These are phyloP conservation scores for Rhodeus uyekii DNA, from an alignment of 2,797 vertebrate species.

Conservation along the genomic window DNA sequence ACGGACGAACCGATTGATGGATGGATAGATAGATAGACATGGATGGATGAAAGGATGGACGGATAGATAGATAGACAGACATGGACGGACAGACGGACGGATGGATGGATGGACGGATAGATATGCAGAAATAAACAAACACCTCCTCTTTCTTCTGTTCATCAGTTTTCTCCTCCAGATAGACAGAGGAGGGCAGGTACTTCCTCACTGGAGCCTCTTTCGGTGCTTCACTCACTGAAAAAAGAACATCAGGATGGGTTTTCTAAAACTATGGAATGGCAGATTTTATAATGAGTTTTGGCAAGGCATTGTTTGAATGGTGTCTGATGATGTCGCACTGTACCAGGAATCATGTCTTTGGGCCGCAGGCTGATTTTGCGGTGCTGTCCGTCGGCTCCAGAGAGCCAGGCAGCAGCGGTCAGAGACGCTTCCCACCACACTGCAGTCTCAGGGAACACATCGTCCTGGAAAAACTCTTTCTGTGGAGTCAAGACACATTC, in stretches of 20 bases:
- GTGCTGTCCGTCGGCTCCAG: slow-evolving; percentile 78
- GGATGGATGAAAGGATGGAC: neutral
- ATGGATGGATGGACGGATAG: slow-evolving; percentile 16
- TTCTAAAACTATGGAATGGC: neutral
- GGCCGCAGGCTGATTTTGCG: slow-evolving; percentile 82
- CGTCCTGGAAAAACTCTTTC: slow-evolving; percentile 99
- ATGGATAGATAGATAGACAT: neutral
- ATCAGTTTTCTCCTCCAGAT: slow-evolving; percentile 92
- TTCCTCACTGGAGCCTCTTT: slow-evolving; percentile 85
- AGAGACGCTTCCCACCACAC: slow-evolving; percentile 86
- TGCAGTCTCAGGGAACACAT: slow-evolving; percentile 83
- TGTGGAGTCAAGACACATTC: slow-evolving; percentile 58
- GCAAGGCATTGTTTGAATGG: neutral
- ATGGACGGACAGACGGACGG: neutral
- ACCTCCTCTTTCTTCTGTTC: slow-evolving; percentile 99
- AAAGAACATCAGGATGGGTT: neutral
- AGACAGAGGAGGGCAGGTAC: slow-evolving; percentile 83
- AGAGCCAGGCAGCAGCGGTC: slow-evolving; percentile 80
- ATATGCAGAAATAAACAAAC: slow-evolving; percentile 10
- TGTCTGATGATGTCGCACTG: neutral
- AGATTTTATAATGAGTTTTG: neutral
- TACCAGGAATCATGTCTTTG: slow-evolving; percentile 88
- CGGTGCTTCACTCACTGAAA: slow-evolving; percentile 88
- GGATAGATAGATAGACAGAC: neutral
- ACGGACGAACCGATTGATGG: neutral